Evolutionary conservation across 2,113 vertebrate genomes (phyloP), one percentile per base, ranked within the genome.

Genomic region (Planiliza haematocheilus): DNA sequence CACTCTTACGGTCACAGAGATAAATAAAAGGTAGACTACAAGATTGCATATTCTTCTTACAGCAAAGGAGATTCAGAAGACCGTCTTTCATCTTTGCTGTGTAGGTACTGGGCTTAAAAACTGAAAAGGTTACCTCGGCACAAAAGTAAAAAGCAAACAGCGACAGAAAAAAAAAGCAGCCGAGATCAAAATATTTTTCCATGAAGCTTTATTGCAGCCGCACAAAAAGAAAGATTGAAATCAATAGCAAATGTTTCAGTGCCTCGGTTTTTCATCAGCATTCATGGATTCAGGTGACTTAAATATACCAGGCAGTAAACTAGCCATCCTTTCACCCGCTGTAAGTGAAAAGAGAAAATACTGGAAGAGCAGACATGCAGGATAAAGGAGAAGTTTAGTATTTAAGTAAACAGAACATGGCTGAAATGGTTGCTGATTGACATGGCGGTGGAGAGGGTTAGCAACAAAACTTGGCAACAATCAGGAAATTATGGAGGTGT

Each of bases 161-260:
- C 38, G 46, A 53, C 34, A 20, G 37, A 66, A 61, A 73, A 59
- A 14, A 0, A 59, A 43, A 14, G 24, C 38, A 7, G 10, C 30
- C 12, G 14, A 60, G 34, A 37, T 70, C 13, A 70, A 80, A 69
- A 53, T 66, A 55, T 50, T 48, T 69, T 43, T 62, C 20, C 39
- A n/a, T 63, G 66, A 39, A 36, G 39, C 10, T 38, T 77, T 65
- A 60, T 36, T 70, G 39, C 37, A 46, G 34, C 17, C 4, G 34
- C 21, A 70, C 37, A 64, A 34, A 79, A 68, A 18, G 13, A 56
- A 36, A 55, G 68, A 84, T 59, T 74, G 5, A 58, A 88, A 84
- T 84, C 74, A 79, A 82, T 69, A 66, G 16, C 39, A 55, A 70
- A 55, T 8, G 17, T 71, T 59, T 77, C 51, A 60, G 65, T 52